Base-by-base conservation (phyloP, 2,888 invertebrate species). In the Thera obeliscata region DNA sequence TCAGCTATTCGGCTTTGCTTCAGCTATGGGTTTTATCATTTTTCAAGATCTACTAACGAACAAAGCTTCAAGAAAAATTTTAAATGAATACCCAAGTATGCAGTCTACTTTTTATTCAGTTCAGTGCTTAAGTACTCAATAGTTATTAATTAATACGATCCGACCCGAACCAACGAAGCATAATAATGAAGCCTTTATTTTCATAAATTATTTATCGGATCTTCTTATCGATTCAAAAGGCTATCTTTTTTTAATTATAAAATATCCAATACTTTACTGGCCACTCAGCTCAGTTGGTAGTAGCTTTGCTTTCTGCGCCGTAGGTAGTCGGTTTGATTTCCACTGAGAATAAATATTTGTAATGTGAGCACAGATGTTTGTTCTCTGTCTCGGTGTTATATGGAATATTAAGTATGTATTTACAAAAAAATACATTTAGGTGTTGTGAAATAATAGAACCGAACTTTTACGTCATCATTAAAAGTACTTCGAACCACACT, bases 71-170 rank as follows among this genome's bases (percentile, higher is more conserved):
- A 22, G 22, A 22, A 22, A 22, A 22, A 22, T 22, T 0, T 22
- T 1, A 22, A 22, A 22, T 22, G 22, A 33, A 61, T 55, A 7
- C 46, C 35, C 7, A 11, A 66, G 41, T 49, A 66, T 62, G 61
- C 62, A 62, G 55, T 33, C 61, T 58, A 46, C 58, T 62, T 49
- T 56, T 60, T 54, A 57, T 66, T 66, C 61, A 58, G 46, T 57
- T 49, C 66, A 54, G 58, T 48, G 38, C 57, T 52, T 66, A 46
- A 61, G 55, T 56, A 62, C 54, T 58, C 59, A 61, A 70, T 61
- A 64, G 49, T 63, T 63, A 73, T 67, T 66, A 73, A 73, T 71
- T 55, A 69, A 66, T 71, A 60, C 66, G 66, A 61, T 69, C 59
- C 69, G 66, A 59, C 52, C 59, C 58, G 66, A 65, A 66, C 69